Evolutionary conservation across 1,140 invertebrate genomes (phyloP).

Genomic region (Drosophila setifemur): DNA sequence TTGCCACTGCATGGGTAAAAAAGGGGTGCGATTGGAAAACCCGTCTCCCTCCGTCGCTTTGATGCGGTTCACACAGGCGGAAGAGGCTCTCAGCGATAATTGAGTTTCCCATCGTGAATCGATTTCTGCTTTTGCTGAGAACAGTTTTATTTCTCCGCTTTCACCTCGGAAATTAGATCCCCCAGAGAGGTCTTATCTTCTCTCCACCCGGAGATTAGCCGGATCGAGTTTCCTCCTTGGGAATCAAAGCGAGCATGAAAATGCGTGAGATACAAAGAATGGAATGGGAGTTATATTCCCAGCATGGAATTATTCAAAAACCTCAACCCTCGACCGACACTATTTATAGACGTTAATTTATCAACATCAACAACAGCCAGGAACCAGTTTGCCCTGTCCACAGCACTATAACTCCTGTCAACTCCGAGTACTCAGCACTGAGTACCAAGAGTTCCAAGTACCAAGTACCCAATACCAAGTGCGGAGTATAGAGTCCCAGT

Average conservation of each 20-base stretch:
- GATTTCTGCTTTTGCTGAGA: constrained; percentile 2
- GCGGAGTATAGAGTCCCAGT: too few relatives aligned
- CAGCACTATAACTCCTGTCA: neutral
- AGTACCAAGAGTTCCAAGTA: neutral
- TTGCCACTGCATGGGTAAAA: constrained; percentile 34
- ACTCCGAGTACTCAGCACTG: neutral
- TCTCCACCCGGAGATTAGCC: constrained; percentile 17
- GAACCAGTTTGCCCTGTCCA: constrained; percentile 57
- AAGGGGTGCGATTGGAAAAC: constrained; percentile 24
- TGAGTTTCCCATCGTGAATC: constrained; percentile 43
- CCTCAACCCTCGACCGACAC: neutral
- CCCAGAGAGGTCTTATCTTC: constrained; percentile 12
- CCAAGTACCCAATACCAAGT: too few relatives aligned
- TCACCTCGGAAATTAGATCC: constrained; percentile 35
- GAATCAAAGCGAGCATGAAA: constrained; percentile 30
- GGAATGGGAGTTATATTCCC: constrained; percentile 26
- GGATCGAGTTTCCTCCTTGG: constrained; percentile 42
- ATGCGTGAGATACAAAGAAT: constrained; percentile 12
- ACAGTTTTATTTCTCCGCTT: constrained; percentile 24
- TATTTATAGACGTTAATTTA: constrained; percentile 67
- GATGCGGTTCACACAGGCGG: constrained; percentile 38
- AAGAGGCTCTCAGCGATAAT: constrained; percentile 43
- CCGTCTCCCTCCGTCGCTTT: constrained; percentile 24
- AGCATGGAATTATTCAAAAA: constrained; percentile 39
- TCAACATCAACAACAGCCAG: constrained; percentile 49